phyloP scores from a whole-genome alignment of 2,113 vertebrate genomes.

The Etheostoma cragini region DNA sequence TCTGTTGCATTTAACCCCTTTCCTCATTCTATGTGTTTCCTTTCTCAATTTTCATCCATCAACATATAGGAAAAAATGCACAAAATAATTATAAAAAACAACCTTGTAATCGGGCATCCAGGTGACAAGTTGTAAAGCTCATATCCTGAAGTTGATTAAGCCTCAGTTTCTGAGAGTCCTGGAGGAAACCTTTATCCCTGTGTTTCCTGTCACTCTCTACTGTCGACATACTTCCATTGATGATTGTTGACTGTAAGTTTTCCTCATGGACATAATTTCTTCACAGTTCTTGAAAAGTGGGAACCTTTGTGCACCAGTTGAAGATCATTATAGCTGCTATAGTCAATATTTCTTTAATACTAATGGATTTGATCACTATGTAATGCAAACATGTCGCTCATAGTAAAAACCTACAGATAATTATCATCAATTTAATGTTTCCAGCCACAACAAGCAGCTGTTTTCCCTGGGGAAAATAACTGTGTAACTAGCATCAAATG shows the following conservation, averaged over 20 bases:
- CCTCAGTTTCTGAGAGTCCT: neutral
- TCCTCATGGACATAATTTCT: neutral
- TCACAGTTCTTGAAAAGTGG: neutral
- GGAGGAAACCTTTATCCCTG: neutral
- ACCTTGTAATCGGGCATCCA: no score
- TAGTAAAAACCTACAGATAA: neutral
- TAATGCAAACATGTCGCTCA: neutral
- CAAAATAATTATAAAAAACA: neutral
- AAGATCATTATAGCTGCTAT: neutral
- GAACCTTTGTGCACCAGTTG: neutral
- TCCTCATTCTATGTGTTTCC: neutral
- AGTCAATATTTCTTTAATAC: neutral
- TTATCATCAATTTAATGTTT: neutral
- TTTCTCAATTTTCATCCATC: neutral
- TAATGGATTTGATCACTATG: neutral
- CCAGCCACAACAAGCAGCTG: neutral
- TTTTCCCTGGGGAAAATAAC: neutral
- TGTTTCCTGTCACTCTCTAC: neutral
- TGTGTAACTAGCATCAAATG: neutral
- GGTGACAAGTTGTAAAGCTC: neutral
- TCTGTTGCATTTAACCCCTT: neutral
- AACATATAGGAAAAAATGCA: neutral
- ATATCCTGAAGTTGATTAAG: neutral
- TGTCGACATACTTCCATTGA: neutral
- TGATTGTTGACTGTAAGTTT: neutral